A percentile compares a stretch with the other conserved stretches of the same genome.
phyloP scores from a whole-genome alignment of 1,140 invertebrate genomes.

The Dreissena polymorpha region DNA sequence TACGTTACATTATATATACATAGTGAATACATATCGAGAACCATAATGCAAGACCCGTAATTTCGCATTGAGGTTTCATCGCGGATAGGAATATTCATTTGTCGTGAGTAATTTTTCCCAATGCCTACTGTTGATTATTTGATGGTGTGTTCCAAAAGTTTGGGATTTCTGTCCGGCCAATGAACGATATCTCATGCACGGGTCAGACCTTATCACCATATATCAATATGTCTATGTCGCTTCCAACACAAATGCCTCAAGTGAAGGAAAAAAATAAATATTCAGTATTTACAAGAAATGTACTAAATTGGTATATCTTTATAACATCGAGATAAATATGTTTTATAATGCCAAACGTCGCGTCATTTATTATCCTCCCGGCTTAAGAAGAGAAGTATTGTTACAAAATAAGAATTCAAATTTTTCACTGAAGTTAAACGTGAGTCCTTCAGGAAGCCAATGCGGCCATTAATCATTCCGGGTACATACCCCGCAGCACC shows the following conservation, averaged over 20 bases:
- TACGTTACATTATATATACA: background rate
- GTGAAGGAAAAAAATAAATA: slow-evolving; percentile 36
- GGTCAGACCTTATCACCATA: slow-evolving; percentile 39
- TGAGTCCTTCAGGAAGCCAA: background rate
- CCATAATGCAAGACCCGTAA: slow-evolving; percentile 16
- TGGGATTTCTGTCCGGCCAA: background rate
- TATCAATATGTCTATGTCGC: slow-evolving; percentile 49
- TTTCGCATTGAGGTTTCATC: slow-evolving; percentile 52
- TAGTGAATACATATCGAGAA: background rate
- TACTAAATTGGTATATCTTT: slow-evolving; percentile 53
- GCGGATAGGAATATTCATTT: slow-evolving; percentile 23
- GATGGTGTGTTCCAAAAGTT: slow-evolving; percentile 17
- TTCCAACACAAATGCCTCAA: slow-evolving; percentile 33
- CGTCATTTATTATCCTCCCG: slow-evolving; percentile 40
- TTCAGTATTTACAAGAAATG: slow-evolving; percentile 43
- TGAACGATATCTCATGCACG: slow-evolving; percentile 47
- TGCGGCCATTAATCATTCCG: slow-evolving; percentile 8
- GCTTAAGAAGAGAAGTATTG: slow-evolving; percentile 20
- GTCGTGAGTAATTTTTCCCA: slow-evolving; percentile 38
- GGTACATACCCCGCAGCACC: no score
- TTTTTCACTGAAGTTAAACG: slow-evolving; percentile 30
- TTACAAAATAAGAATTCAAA: slow-evolving; percentile 30
- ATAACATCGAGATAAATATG: slow-evolving; percentile 54
- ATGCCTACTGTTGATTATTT: slow-evolving; percentile 17
- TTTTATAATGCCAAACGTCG: slow-evolving; percentile 53